phyloP scores from a whole-genome alignment of 1,140 invertebrate genomes.

The Brachionus calyciflorus region DNA sequence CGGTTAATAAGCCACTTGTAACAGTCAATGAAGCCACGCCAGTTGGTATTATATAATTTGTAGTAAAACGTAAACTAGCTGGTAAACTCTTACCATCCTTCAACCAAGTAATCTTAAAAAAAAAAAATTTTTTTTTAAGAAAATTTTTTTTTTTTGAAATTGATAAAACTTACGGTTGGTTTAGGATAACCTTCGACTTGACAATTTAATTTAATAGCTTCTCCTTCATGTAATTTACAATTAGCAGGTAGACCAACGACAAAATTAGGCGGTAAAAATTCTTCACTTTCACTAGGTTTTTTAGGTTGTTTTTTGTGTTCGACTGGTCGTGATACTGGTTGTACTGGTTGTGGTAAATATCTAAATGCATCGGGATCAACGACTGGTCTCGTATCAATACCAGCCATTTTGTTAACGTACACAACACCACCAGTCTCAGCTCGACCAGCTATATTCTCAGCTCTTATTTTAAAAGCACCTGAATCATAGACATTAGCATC shows the following conservation, averaged over 20 bases:
- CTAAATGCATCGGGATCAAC: constrained; percentile 39
- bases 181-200: constrained; percentile 54
- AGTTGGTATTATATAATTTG: constrained; percentile 40
- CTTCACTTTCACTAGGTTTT: not conserved
- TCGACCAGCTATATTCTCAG: constrained; percentile 13
- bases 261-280: not conserved
- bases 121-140: not conserved
- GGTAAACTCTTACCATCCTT: constrained; percentile 43
- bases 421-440: constrained; percentile 26
- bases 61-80: constrained; percentile 7
- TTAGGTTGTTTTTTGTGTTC: not conserved
- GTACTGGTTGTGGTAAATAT: constrained; percentile 34
- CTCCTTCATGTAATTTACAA: constrained; percentile 50
- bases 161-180: constrained; percentile 64
- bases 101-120: constrained; percentile 24
- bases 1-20: not conserved
- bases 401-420: constrained; percentile 3
- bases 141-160: constrained; percentile 75
- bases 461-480: not conserved
- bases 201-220: constrained; percentile 53
- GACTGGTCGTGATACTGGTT: not conserved
- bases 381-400: constrained; percentile 21
- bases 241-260: constrained; percentile 33
- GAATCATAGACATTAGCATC: constrained; percentile 24
- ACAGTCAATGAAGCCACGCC: not conserved